These are phyloP conservation scores for Pardalotus punctatus DNA, from an alignment of 2,113 vertebrate species.

Conservation along the genomic window DNA sequence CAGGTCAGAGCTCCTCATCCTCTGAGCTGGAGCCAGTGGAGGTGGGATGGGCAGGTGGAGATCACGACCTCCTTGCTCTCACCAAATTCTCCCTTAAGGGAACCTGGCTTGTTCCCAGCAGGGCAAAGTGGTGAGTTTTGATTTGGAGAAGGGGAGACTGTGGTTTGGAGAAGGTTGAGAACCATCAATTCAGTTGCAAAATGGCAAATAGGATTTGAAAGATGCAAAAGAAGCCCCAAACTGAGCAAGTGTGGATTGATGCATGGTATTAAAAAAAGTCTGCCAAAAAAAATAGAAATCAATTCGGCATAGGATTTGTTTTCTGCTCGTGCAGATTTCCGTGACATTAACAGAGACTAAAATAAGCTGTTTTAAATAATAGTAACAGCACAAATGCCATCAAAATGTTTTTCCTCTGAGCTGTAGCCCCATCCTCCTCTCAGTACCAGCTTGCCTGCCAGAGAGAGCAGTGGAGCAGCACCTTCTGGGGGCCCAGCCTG, in stretches of 20 bases:
- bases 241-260: neutral
- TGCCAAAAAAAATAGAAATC: neutral
- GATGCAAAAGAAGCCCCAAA: neutral
- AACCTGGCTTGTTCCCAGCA: neutral
- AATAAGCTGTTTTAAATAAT: slow-evolving; percentile 16
- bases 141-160: neutral
- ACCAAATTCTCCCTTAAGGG: neutral
- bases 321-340: neutral
- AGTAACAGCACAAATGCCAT: neutral
- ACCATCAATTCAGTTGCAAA: neutral
- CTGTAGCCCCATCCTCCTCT: neutral
- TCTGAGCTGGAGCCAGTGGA: neutral
- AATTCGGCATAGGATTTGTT: neutral
- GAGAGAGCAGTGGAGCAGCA: neutral
- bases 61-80: neutral
- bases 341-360: neutral
- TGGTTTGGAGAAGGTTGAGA: neutral
- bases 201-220: neutral
- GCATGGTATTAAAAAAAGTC: neutral
- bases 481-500: neutral
- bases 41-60: neutral
- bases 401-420: neutral
- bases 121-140: neutral
- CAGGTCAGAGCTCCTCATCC: neutral
- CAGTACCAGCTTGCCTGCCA: neutral